Base-by-base conservation (phyloP, 2,888 invertebrate species). In the Ceriagrion tenellum region DNA sequence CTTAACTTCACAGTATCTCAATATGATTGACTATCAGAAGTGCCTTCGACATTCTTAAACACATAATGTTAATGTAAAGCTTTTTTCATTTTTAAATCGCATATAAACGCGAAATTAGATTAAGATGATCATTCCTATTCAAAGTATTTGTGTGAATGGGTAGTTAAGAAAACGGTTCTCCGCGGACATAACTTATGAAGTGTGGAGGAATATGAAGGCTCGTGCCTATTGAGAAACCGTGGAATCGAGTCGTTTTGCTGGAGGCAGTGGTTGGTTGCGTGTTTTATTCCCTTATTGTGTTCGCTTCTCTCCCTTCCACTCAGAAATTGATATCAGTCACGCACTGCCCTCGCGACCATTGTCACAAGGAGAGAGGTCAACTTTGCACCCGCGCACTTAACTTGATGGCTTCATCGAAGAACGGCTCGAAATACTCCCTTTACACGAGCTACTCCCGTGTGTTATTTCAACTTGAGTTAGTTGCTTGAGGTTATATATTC, bases 361-460 rank as follows among this genome's bases (percentile, higher is more conserved):
- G 30, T 81, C 35, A 35, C 3, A 4, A 16, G 81, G 13, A 35
- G 13, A 35, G 81, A 35, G 81, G 30, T 81, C 81, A 35, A 81
- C 81, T 69, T 69, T 23, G 26, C 81, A 35, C 35, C 81, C 30
- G 18, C 35, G 35, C 35, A 13, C 81, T 81, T 81, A 16, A 81
- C n/a, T 81, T 81, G 81, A 81, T 81, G 81, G 81, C 30, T 35
- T 81, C 30, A 81, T 81, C 81, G 35, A 81, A 81, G 12, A n/a
- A 10, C 12, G 81, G 18, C 30, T 16, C 30, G 81, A 35, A 81
- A 69, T 47, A 8, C 47, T 47, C 4, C 47, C 8, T 47, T 4
- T 47, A 47, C 4, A 8, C 47, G 47, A 8, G 47, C 47, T 47
- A 47, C 47, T 47, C 8, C 8, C 47, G 47, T 47, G 47, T 47